Conservation (phyloP, 2,888 invertebrate species). For the Galeopsomyia nigrocyanea region DNA sequence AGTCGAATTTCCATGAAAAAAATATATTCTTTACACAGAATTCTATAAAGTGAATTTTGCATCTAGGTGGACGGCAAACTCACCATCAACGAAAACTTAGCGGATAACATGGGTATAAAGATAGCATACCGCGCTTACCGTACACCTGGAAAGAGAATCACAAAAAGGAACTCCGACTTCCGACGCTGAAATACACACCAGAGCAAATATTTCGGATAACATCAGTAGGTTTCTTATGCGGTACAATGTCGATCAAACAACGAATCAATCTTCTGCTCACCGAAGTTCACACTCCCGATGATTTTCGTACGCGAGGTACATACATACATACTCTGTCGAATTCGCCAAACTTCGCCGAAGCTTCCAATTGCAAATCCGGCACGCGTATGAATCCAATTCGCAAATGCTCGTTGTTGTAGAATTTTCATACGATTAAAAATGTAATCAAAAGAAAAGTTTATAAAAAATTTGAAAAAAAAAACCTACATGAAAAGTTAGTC, state of each 20-base stretch:
- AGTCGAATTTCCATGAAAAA: conserved; percentile 53
- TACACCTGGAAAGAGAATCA: neutral
- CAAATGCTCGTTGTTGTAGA: conserved; percentile 23
- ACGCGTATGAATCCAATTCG: conserved; percentile 26
- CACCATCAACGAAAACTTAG: conserved; percentile 88
- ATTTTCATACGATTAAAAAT: neutral
- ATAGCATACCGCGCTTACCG: conserved; percentile 22
- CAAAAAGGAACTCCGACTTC: neutral
- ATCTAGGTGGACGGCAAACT: conserved; percentile 73
- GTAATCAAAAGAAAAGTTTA: too few relatives aligned
- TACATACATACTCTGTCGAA: conserved; percentile 20
- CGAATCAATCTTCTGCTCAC: neutral
- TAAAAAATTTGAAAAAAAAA: too few relatives aligned
- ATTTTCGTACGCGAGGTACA: conserved; percentile 23
- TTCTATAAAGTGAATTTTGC: neutral
- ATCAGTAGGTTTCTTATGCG: conserved; percentile 7
- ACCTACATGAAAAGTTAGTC: neutral
- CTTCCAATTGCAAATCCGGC: conserved; percentile 15
- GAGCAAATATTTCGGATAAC: conserved; percentile 36
- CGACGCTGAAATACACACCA: conserved; percentile 25
- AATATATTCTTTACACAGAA: too few relatives aligned
- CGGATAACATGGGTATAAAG: conserved; percentile 82
- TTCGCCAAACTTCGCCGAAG: conserved; percentile 9
- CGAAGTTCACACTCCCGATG: conserved; percentile 14
- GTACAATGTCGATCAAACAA: neutral